Evolutionary conservation across 2,797 vertebrate genomes (phyloP), one percentile per base, ranked within the genome.

Genomic region (Neosalanx taihuensis): DNA sequence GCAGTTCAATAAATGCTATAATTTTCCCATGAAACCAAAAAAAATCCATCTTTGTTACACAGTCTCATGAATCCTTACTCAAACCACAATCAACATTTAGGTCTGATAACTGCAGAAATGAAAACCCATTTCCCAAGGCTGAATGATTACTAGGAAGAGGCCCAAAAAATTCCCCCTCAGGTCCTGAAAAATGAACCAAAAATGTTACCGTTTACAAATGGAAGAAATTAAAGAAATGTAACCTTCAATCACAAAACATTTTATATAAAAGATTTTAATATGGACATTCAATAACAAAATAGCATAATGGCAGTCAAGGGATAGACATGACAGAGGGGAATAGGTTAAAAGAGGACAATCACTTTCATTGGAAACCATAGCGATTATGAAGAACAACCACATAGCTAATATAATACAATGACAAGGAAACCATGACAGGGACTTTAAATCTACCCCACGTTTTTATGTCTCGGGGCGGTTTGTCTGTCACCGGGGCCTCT

Each of bases 221-320:
- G 58, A 31, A 70, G 57, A 70, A 61, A 59, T 17, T 51, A 65
- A 68, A 72, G n/a, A 59, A 67, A 80, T 81, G 72, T 74, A 72
- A 79, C 74, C 51, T 62, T 78, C 86, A 87, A 92, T 86, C 89
- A 91, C 89, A 87, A 86, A 90, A 90, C 79, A 79, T 91, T 90
- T 90, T 89, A 91, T 92, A 91, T 89, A 92, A 93, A 93, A 92
- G 91, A 87, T 86, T 92, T 92, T 89, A 56, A 91, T 92, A 91
- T 91, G 89, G 90, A 92, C 91, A 93, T 92, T 92, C 90, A 93
- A 90, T 92, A 90, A 93, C 89, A 90, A 93, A 84, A 84, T 88
- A 89, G 85, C 83, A 87, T 84, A 88, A 89, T 89, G 92, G 90
- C 91, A 91, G 89, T 91, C 87, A 90, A 90, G 80, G 81, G 81